Evolutionary conservation across 2,797 vertebrate species (phyloP), one percentile per base, ranked within the genome.

Genomic region (Clarias pachynema): DNA sequence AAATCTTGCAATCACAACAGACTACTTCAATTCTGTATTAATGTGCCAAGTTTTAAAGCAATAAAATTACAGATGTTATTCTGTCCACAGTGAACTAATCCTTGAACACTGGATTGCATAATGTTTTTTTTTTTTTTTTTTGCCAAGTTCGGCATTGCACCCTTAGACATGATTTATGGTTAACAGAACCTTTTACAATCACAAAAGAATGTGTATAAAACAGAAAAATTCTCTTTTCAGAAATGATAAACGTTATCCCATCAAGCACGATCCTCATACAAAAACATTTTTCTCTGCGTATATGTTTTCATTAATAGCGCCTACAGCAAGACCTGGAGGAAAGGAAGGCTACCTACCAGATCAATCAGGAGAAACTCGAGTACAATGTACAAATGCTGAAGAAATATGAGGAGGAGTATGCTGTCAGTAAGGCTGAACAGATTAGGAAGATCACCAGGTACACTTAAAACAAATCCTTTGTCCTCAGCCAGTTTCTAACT

Each of bases 291-390:
- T 56, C 16, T 74, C 0, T 73, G 37, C 70, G 8, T 86, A 4
- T 85, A 14, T 31, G 44, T 37, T 26, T 68, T 82, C 20, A 86
- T 37, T 57, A 57, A 66, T 44, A 63, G 70, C 22, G 20, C 40
- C 60, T 75, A 40, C 59, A 84, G 12, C 59, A 49, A 31, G 60
- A 77, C 40, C 72, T 84, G 63, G 93, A 97, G 82, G 91, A 94
- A 26, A 87, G 90, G 72, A 94, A 95, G 83, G 93, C 91, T 22
- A 86, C 87, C 0, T 95, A 93, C 44, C 94, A 91, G 86, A 91
- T 96, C 79, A 96, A 96, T 88, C 95, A 96, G 88, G 95, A 96
- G 91, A 96, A 96, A 87, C 86, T 96, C 49, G 94, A 96, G 6
- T 95, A 96, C 87, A 96, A 96, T 89, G 92, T 92, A n/a, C 92